Conservation (phyloP, 2,797 vertebrate genomes). For the Cyclura pinguis region DNA sequence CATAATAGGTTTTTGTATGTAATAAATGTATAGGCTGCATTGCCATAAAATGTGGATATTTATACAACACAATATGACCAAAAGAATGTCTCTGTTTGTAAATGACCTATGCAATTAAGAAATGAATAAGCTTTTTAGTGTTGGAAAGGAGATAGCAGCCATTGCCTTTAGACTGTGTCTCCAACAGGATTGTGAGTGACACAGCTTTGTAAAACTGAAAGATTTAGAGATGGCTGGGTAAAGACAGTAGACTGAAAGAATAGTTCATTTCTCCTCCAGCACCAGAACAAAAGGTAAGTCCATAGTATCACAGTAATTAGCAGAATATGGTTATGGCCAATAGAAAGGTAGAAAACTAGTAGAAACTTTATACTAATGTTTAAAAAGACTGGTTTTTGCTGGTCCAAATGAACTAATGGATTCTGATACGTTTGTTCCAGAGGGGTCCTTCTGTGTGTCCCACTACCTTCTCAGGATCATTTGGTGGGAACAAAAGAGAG, state of each 20-base stretch:
- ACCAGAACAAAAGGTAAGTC: not conserved
- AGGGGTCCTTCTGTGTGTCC: too few species aligned
- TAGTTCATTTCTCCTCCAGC: not conserved
- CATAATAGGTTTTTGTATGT: constrained; percentile 66
- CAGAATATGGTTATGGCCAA: not conserved
- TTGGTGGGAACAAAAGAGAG: too few species aligned
- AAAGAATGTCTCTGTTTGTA: not conserved
- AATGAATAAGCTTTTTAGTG: not conserved
- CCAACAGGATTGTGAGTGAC: not conserved
- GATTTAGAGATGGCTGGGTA: not conserved
- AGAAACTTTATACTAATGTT: too few species aligned
- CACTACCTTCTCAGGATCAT: too few species aligned
- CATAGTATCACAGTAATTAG: not conserved
- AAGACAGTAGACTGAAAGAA: not conserved
- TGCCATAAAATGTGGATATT: constrained; percentile 8
- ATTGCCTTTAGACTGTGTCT: not conserved
- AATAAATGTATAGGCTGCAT: constrained; percentile 70
- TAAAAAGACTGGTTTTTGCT: too few species aligned
- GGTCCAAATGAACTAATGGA: too few species aligned
- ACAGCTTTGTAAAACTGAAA: not conserved
- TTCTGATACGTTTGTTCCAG: too few species aligned
- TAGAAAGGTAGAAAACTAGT: not conserved
- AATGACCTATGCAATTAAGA: constrained; percentile 13
- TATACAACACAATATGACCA: not conserved
- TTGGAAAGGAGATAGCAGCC: not conserved